Percentiles rank a stretch among this genome's conserved stretches.
Evolutionary conservation across 1,140 invertebrate species (phyloP).

Genomic region (Drosophila arizonae): DNA sequence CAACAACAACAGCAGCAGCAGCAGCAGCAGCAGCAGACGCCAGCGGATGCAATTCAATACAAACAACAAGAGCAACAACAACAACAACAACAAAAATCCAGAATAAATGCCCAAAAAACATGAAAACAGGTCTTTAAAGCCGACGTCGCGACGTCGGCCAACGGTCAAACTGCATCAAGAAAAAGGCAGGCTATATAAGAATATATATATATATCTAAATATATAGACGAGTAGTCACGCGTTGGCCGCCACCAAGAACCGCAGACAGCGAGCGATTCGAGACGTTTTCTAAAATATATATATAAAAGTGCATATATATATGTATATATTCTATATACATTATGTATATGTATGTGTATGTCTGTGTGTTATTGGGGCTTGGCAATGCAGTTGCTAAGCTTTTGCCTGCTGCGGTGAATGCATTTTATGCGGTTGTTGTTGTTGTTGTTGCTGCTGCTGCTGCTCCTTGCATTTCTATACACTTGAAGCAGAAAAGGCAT

Average conservation of each 20-base stretch:
- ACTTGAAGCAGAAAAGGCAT: background rate
- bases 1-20: conserved; percentile 21
- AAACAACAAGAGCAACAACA: conserved; percentile 58
- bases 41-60: conserved; percentile 76
- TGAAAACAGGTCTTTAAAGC: conserved; percentile 75
- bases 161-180: conserved; percentile 78
- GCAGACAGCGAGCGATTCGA: conserved; percentile 69
- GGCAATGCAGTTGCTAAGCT: conserved; percentile 74
- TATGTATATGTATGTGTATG: conserved; percentile 14
- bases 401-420: conserved; percentile 61
- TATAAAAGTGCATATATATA: background rate
- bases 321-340: conserved; percentile 29
- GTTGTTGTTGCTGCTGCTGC: conserved; percentile 20
- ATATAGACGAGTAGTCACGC: conserved; percentile 41
- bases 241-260: conserved; percentile 52
- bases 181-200: conserved; percentile 57
- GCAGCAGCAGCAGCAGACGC: conserved; percentile 25
- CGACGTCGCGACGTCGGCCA: conserved; percentile 55
- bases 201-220: conserved; percentile 13
- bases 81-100: conserved; percentile 69
- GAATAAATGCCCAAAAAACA: conserved; percentile 81
- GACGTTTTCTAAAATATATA: conserved; percentile 68
- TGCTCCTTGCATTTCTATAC: conserved; percentile 61
- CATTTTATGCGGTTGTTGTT: conserved; percentile 59
- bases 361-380: conserved; percentile 57